Conservation (phyloP, 1,140 invertebrate species). For the Pseudomyrmex sp. region DNA sequence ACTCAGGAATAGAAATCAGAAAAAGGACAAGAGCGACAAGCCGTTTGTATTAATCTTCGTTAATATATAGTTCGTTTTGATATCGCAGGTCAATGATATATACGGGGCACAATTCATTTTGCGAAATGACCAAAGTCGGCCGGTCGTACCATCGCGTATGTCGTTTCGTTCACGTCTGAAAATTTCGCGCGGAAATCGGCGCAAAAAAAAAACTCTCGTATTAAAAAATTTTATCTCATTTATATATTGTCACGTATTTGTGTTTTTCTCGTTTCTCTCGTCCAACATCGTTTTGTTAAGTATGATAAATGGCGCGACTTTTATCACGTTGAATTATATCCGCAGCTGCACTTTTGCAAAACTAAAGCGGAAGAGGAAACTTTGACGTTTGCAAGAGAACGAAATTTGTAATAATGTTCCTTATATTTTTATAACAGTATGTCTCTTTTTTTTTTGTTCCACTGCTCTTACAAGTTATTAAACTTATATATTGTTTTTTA, state of each 20-base stretch:
- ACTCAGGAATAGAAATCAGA: conserved; percentile 24
- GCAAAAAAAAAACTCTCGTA: background rate
- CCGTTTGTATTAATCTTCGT: conserved; percentile 46
- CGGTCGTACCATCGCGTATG: background rate
- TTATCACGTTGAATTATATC: conserved; percentile 58
- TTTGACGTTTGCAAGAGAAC: conserved; percentile 10
- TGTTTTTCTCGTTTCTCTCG: conserved; percentile 36
- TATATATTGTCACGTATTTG: conserved; percentile 45
- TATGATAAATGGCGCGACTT: conserved; percentile 65
- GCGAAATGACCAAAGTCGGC: background rate
- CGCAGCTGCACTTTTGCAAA: conserved; percentile 32
- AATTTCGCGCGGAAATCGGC: conserved; percentile 22
- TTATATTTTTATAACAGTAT: background rate
- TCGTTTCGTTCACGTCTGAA: background rate
- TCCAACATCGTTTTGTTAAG: conserved; percentile 56
- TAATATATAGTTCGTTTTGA: conserved; percentile 48
- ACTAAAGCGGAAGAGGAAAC: background rate
- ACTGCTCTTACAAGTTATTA: background rate
- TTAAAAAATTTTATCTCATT: conserved; percentile 39
- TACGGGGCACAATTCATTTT: conserved; percentile 38
- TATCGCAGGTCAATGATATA: conserved; percentile 32
- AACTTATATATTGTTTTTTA: background rate
- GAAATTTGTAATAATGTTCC: conserved; percentile 4
- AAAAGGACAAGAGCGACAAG: conserved; percentile 20
- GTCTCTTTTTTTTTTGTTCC: background rate